Conservation (phyloP, 2,888 invertebrate genomes). For the Eledone cirrhosa region DNA sequence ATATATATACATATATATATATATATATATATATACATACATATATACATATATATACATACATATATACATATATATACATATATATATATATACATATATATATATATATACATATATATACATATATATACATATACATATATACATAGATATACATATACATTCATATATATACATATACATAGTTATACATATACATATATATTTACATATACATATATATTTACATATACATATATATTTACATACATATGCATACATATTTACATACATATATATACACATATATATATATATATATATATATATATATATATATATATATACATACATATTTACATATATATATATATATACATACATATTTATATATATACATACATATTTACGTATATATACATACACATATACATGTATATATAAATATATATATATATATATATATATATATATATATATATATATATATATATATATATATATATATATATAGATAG, state of each 20-base stretch:
- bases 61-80: too few species aligned
- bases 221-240: neutral
- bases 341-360: neutral
- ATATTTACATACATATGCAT: neutral
- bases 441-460: neutral
- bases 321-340: neutral
- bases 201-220: conserved; percentile 4
- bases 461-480: conserved; percentile 6
- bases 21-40: too few species aligned
- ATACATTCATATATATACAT: too few species aligned
- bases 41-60: too few species aligned
- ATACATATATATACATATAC: neutral
- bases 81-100: too few species aligned
- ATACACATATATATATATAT: neutral
- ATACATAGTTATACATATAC: neutral
- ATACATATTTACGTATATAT: neutral
- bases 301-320: neutral
- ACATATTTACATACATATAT: too few species aligned
- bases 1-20: neutral
- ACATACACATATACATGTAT: neutral
- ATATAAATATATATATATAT: neutral
- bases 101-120: conserved; percentile 6
- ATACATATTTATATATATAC: neutral
- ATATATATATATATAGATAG: neutral
- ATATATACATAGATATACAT: neutral